These are phyloP conservation scores for Ornithorhynchus anatinus DNA, from an alignment of 2,113 vertebrate species.

Conservation along the genomic window DNA sequence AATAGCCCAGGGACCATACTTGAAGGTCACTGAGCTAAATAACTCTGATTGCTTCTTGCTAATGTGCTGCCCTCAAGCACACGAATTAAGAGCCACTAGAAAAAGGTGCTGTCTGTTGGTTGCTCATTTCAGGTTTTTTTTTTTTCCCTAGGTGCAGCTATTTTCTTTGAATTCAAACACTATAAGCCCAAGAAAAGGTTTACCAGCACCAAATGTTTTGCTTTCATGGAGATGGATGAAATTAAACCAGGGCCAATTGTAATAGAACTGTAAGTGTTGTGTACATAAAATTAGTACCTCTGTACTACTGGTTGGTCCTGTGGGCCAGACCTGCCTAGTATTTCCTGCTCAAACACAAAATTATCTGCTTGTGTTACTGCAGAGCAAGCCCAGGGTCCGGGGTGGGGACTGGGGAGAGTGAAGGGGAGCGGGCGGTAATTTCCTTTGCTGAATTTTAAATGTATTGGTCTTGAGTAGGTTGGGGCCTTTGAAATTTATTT, in stretches of 20 bases:
- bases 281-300: rapidly evolving
- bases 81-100: rapidly evolving
- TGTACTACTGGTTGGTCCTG: not conserved
- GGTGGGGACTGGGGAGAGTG: no score
- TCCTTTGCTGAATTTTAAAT: not conserved
- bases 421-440: not conserved
- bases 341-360: not conserved
- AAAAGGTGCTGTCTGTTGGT: not conserved
- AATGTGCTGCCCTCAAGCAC: not conserved
- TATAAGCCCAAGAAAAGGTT: slow-evolving; percentile 99
- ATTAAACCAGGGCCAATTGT: slow-evolving; percentile 93
- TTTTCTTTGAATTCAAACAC: slow-evolving; percentile 99
- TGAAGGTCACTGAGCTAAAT: not conserved
- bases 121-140: not conserved
- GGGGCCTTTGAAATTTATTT: not conserved
- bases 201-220: slow-evolving; percentile 98
- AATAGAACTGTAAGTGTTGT: slow-evolving; percentile 91
- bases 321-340: no score
- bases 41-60: not conserved
- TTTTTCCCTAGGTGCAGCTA: slow-evolving; percentile 84
- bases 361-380: not conserved
- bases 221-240: slow-evolving; percentile 99
- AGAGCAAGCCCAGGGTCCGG: not conserved
- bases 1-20: not conserved
- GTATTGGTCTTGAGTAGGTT: not conserved